phyloP scores from a whole-genome alignment of 2,113 vertebrate genomes.

The Apaloderma vittatum region DNA sequence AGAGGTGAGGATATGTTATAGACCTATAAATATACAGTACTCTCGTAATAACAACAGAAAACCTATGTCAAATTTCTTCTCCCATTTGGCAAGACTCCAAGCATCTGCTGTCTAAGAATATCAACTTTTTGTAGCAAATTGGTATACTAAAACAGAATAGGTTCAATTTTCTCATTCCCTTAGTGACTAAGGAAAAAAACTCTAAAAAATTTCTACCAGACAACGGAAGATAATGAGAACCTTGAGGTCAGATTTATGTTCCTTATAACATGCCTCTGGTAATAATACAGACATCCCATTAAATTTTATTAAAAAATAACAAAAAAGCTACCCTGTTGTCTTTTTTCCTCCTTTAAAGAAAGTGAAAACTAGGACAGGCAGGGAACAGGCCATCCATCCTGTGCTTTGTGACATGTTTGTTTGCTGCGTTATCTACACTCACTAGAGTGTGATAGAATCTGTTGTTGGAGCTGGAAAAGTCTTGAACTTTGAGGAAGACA shows the following conservation, averaged over 20 bases:
- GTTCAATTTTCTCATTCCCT: neutral
- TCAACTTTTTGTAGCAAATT: neutral
- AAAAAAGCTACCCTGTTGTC: rapidly evolving
- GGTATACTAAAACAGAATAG: neutral
- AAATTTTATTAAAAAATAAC: neutral
- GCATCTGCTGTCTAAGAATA: constrained; percentile 15
- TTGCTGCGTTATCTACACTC: neutral
- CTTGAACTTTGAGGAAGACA: neutral
- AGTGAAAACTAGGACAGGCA: neutral
- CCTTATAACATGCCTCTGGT: neutral
- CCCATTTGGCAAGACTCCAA: neutral
- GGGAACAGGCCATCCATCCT: neutral
- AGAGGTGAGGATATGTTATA: constrained; percentile 55
- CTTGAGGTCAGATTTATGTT: neutral
- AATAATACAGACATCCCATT: neutral
- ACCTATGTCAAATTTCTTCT: constrained; percentile 21
- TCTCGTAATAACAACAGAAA: constrained; percentile 13
- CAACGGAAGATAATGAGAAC: neutral
- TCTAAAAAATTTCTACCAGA: neutral
- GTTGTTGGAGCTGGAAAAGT: neutral
- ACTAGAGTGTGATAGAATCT: too few species aligned
- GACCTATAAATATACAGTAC: neutral
- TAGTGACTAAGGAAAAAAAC: neutral
- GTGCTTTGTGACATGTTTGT: neutral
- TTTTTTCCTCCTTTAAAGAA: neutral